Evolutionary conservation across 2,888 invertebrate genomes (phyloP).

Genomic region (Tiphia femorata): DNA sequence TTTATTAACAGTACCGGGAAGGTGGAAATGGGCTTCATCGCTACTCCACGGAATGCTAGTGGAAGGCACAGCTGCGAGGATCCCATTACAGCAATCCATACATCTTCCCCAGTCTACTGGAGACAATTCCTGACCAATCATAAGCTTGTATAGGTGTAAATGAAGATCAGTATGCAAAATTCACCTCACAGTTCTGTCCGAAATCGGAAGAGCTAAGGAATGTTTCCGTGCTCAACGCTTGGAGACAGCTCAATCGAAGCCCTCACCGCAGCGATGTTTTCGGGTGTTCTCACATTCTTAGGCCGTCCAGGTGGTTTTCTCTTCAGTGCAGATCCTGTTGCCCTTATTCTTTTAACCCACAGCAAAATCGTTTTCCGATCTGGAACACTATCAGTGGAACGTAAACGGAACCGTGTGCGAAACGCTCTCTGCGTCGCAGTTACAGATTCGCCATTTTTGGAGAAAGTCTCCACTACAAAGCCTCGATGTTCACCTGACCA

Average conservation of each 20-base stretch:
- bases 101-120: slow-evolving; percentile 44
- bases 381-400: slow-evolving; percentile 37
- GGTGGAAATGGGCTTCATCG: slow-evolving; percentile 43
- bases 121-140: slow-evolving; percentile 46
- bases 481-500: slow-evolving; percentile 31
- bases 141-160: slow-evolving; percentile 31
- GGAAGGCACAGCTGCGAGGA: slow-evolving; percentile 18
- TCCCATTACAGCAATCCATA: slow-evolving; percentile 33
- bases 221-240: slow-evolving; percentile 44
- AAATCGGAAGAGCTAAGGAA: slow-evolving; percentile 46
- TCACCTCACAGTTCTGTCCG: slow-evolving; percentile 39
- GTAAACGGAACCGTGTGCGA: slow-evolving; percentile 39
- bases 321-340: neutral
- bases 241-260: slow-evolving; percentile 39
- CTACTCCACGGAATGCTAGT: slow-evolving; percentile 23
- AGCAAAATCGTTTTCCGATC: slow-evolving; percentile 45
- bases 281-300: slow-evolving; percentile 39
- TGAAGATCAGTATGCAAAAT: slow-evolving; percentile 44
- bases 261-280: slow-evolving; percentile 47
- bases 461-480: slow-evolving; percentile 31
- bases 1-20: slow-evolving; percentile 40
- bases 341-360: slow-evolving; percentile 31
- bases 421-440: slow-evolving; percentile 41
- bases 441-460: slow-evolving; percentile 34
- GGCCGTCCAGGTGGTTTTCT: neutral